Evolutionary conservation across 2,797 vertebrate species (phyloP), one percentile per base, ranked within the genome.

Genomic region (Sternarchorhynchus goeldii): DNA sequence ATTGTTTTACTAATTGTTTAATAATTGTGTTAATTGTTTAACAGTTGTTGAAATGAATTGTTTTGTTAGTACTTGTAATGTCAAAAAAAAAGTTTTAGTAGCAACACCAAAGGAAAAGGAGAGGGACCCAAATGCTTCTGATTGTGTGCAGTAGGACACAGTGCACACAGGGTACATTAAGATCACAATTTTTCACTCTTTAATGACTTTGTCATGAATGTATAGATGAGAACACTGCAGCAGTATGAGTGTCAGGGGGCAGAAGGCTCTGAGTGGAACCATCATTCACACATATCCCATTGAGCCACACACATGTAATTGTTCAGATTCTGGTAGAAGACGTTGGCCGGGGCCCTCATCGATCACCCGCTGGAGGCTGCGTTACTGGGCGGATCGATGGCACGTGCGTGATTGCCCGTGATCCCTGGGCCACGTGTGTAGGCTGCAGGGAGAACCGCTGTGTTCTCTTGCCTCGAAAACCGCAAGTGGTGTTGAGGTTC

Each of bases 241-340:
- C 36, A 25, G 21, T 56, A 25, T 62, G 32, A 20, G 31, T 14
- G n/a, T 8, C 20, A 0, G 32, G n/a, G 34, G 4, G 20, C 34
- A 39, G 25, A 21, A 29, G 56, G 41, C 0, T 12, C 18, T 17
- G 20, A 5, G 18, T 20, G 57, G 34, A 57, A 25, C 29, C 73
- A 53, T 12, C 45, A 0, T 12, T 50, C 45, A 50, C 14, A 2
- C 45, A 50, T 25, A 29, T 45, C 67, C 18, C 39, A 67, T 25
- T 18, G 20, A 36, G 20, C n/a, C 66, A 65, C 64, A 73, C 60
- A 81, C 5, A 36, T 81, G 69, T 25, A 76, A 20, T 34, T 65
- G 65, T 59, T 36, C 58, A 57, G 8, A 73, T 68, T 87, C 88
- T 90, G 87, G 91, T 88, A 89, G 80, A 91, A 90, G 89, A 90